Evolutionary conservation across 2,888 invertebrate genomes (phyloP), one percentile per base, ranked within the genome.

Genomic region (Lottia gigantea): DNA sequence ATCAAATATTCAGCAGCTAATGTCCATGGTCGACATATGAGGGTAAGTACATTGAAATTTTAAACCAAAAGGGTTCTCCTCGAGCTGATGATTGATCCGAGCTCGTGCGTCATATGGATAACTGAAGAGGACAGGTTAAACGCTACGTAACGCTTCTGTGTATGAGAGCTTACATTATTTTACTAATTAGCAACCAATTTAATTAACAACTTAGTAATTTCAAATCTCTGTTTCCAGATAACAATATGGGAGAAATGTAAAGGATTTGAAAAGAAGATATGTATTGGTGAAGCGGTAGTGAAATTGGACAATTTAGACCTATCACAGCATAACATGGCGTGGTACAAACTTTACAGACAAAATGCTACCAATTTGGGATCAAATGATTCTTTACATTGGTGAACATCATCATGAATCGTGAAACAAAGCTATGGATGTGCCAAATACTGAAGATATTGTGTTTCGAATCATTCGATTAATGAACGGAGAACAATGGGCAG

Each of bases 211-310:
- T n/a, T n/a, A n/a, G n/a, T n/a, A 40, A 23, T 31, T 55, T 40
- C 15, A 47, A n/a, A 25, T 62, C 47, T 65, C 67, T 46, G 64
- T 23, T 74, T 78, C 12, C 78, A 89, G 88, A 82, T 96, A 68
- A 95, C 95, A 94, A 91, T 97, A 66, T 97, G 96, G 96, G 95
- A 96, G 86, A 92, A 94, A 73, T 95, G 95, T 85, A 95, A 95
- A 88, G 95, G 95, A 86, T 86, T 87, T 71, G 86, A 87, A 69
- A 86, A 84, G 76, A 84, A 82, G 75, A 87, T 89, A 70, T 91
- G 91, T 25, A 90, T 96, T 62, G 96, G 96, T 15, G 95, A 95
- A 64, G 94, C 93, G 0, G 95, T 96, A 89, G 93, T 97, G 77
- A 92, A 93, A 77, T 91, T 97, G 76, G 95, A 95, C 88, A 92